Evolutionary conservation across 1,140 invertebrate species (phyloP), one percentile per base, ranked within the genome.

Genomic region (Solenopsis fugax): DNA sequence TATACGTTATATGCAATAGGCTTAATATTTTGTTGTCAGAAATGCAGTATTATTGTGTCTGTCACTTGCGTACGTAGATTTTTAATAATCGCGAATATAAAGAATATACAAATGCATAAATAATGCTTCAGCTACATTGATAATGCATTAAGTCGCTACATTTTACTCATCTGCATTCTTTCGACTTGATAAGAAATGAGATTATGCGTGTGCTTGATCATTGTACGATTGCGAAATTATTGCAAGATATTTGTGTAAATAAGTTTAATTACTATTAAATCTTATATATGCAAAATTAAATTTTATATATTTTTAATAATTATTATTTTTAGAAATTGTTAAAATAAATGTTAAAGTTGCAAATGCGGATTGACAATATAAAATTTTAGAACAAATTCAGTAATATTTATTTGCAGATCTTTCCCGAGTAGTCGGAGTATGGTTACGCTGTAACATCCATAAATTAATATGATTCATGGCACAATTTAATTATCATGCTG

Each of bases 201-300:
- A 90, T 90, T 90, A 90, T 56, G 69, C 72, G 60, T 73, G 60
- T 73, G 45, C 75, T 87, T 75, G 18, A 60, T 77, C 60, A 16
- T 58, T 50, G 64, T 77, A 67, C 72, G 34, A 9, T 78, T 45
- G 86, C 34, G 12, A 87, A 80, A 72, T 45, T 37, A 67, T 54
- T 5, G 12, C n/a, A 18, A 80, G 29, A 80, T 45, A 60, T 87
- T 65, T n/a, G 29, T 45, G 13, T 24, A 54, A 13, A 7, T 80
- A 29, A 69, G 2, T 54, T 65, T 34, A 41, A 1, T 21, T 34
- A 48, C 18, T 50, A 64, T 45, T n/a, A 65, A 65, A 16, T 16
- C 4, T 24, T 41, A 41, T 41, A 41, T 29, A 48, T 48, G 16
- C 18, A 13, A 56, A 12, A 37, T 56, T 75, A 41, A 56, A 56